Evolutionary conservation across 2,113 vertebrate species (phyloP).

Genomic region (Mugil cephalus): DNA sequence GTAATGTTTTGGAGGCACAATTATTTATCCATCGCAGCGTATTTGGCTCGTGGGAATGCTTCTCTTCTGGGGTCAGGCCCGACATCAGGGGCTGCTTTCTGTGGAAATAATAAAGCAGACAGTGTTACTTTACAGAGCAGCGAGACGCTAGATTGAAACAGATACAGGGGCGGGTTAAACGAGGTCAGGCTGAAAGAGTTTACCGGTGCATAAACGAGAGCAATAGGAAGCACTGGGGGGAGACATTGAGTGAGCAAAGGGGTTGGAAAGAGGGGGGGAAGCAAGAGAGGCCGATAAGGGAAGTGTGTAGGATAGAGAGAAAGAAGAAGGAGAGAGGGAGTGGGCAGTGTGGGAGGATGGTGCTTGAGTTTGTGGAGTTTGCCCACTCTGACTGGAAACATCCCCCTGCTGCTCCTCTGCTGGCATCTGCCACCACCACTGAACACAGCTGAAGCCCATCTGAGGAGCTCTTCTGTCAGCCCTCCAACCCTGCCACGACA

Average conservation of each 20-base stretch:
- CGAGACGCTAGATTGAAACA: slow-evolving; percentile 47
- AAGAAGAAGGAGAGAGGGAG: slow-evolving; percentile 35
- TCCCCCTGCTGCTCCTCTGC: slow-evolving; percentile 83
- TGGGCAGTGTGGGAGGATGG: slow-evolving; percentile 32
- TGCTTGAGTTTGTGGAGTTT: slow-evolving; percentile 46
- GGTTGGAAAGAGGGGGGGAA: slow-evolving; percentile 12
- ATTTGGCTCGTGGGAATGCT: slow-evolving; percentile 51
- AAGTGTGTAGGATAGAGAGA: slow-evolving; percentile 22
- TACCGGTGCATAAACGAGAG: slow-evolving; percentile 55
- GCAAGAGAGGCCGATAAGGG: slow-evolving; percentile 26
- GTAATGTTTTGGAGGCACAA: slow-evolving; percentile 53
- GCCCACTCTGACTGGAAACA: slow-evolving; percentile 72
- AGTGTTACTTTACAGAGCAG: slow-evolving; percentile 60
- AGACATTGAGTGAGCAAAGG: slow-evolving; percentile 40
- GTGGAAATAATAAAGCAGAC: slow-evolving; percentile 62
- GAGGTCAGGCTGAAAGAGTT: slow-evolving; percentile 63
- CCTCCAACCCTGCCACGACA: slow-evolving; percentile 80
- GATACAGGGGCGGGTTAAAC: slow-evolving; percentile 72
- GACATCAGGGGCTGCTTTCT: slow-evolving; percentile 53
- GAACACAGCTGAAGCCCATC: slow-evolving; percentile 86
- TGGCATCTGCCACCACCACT: slow-evolving; percentile 88
- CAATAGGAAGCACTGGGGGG: slow-evolving; percentile 44
- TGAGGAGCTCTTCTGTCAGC: slow-evolving; percentile 88
- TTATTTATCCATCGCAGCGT: slow-evolving; percentile 61
- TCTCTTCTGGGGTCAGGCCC: slow-evolving; percentile 56